Evolutionary conservation across 2,113 vertebrate species (phyloP).

Genomic region (Sula dactylatra): DNA sequence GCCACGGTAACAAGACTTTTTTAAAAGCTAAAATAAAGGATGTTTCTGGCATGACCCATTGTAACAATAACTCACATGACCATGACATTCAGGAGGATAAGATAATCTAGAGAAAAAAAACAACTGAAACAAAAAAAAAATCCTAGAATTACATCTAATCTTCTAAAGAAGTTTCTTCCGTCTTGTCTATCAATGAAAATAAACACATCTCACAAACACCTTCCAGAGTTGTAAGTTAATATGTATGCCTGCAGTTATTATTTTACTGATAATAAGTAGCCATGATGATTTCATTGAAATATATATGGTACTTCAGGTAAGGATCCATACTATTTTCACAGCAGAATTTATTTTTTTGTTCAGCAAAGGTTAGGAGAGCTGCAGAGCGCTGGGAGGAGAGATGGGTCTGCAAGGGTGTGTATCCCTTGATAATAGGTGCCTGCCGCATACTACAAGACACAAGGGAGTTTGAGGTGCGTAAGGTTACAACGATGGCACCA

Average conservation of each 20-base stretch:
- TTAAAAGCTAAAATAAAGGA: not conserved
- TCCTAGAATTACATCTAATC: not conserved
- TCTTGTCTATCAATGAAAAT: not conserved
- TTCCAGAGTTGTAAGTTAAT: not conserved
- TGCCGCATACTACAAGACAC: rapidly evolving
- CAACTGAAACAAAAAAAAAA: not conserved
- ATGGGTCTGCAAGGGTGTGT: not conserved
- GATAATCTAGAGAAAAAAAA: not conserved
- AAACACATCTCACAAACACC: not conserved
- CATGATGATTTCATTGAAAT: not conserved
- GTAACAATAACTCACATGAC: not conserved
- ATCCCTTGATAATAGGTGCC: not conserved
- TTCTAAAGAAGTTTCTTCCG: not conserved
- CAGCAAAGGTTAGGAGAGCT: not conserved
- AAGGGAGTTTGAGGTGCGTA: rapidly evolving
- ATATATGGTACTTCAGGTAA: not conserved
- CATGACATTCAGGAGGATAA: not conserved
- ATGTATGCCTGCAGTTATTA: not conserved
- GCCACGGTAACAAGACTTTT: not conserved
- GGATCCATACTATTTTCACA: not conserved
- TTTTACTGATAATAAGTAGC: not conserved
- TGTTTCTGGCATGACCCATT: not conserved
- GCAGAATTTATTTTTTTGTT: not conserved
- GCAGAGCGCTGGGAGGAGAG: not conserved
- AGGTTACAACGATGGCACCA: not conserved